These are phyloP conservation scores for Cyanoliseus patagonus DNA, from an alignment of 2,113 vertebrate species.

Conservation along the genomic window DNA sequence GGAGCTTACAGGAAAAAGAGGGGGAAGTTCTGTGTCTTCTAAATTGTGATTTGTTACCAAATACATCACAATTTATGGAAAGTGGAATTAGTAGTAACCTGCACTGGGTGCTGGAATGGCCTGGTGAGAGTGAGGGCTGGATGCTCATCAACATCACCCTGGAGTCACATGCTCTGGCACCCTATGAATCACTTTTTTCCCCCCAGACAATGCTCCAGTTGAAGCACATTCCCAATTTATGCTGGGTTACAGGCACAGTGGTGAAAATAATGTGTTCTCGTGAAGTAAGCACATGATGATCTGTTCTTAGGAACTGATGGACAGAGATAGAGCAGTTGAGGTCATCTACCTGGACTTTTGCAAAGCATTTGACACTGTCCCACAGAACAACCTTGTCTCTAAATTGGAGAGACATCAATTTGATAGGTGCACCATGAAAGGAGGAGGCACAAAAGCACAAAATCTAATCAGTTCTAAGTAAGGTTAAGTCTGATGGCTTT, in stretches of 20 bases:
- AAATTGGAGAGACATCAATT: no score
- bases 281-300: background rate
- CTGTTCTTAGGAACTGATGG: no score
- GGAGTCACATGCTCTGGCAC: background rate
- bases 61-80: background rate
- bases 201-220: background rate
- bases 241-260: accelerated
- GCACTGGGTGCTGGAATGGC: accelerated
- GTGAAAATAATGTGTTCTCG: background rate
- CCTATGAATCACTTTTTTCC: accelerated
- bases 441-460: no score
- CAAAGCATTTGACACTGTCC: no score
- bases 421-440: no score
- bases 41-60: background rate
- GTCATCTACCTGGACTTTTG: no score
- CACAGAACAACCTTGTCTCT: no score
- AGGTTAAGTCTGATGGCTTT: no score
- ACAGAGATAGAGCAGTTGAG: no score
- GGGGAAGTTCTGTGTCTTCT: background rate
- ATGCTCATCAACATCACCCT: accelerated
- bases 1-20: background rate
- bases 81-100: background rate
- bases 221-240: accelerated
- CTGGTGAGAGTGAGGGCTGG: background rate
- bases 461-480: no score